These are phyloP conservation scores for Leistus spinibarbis DNA, from an alignment of 2,888 invertebrate genomes.

Conservation along the genomic window DNA sequence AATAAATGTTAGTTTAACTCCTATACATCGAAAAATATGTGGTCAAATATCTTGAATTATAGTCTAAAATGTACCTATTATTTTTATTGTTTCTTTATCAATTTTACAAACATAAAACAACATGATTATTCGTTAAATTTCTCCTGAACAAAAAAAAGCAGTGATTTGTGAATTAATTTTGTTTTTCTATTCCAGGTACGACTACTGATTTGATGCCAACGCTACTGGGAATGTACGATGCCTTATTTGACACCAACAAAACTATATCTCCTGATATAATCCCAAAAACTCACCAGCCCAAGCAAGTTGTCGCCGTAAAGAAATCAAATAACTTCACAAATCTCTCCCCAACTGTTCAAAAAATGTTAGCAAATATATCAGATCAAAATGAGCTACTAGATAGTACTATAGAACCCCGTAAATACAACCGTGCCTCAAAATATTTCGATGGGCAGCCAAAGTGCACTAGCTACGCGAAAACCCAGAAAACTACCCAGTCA, in stretches of 20 bases:
- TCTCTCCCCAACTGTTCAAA: constrained; percentile 66
- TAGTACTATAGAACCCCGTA: constrained; percentile 54
- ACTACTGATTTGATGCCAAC: constrained; percentile 86
- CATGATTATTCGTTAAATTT: too few species aligned
- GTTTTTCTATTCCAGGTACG: constrained; percentile 67
- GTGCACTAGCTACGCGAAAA: constrained; percentile 2
- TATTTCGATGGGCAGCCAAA: constrained; percentile 19
- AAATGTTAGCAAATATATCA: constrained; percentile 65
- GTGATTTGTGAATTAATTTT: neutral
- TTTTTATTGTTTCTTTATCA: too few species aligned
- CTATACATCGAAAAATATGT: too few species aligned
- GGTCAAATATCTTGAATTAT: too few species aligned
- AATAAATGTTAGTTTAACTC: too few species aligned
- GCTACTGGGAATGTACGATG: constrained; percentile 86
- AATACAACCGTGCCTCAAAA: constrained; percentile 43
- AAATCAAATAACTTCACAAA: constrained; percentile 59
- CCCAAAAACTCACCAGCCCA: constrained; percentile 20
- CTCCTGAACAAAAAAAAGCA: too few species aligned
- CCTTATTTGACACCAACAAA: constrained; percentile 63
- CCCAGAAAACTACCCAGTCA: constrained; percentile 8
- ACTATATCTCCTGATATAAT: constrained; percentile 35
- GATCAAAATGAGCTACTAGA: constrained; percentile 48
- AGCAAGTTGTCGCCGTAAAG: constrained; percentile 45
- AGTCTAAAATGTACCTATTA: too few species aligned
- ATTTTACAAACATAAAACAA: too few species aligned